Evolutionary conservation across 2,797 vertebrate genomes (phyloP).

Genomic region (Novumbra hubbsi): DNA sequence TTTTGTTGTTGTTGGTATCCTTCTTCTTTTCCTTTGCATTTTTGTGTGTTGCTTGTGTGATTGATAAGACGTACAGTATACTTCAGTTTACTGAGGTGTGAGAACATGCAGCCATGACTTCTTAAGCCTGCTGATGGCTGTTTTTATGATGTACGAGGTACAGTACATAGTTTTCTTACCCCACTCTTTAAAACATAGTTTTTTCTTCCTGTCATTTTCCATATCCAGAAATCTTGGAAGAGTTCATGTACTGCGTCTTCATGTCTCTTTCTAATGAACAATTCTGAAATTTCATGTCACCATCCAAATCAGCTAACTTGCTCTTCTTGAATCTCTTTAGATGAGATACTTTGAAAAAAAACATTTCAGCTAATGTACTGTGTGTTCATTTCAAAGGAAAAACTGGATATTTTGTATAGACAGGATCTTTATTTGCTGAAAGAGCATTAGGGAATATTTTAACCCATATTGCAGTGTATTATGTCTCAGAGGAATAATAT

Average conservation of each 20-base stretch:
- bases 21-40: background rate
- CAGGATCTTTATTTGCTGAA: no score
- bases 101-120: background rate
- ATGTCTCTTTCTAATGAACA: background rate
- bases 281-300: background rate
- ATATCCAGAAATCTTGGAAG: slow-evolving; percentile 5
- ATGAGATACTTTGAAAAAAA: no score
- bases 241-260: background rate
- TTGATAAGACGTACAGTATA: background rate
- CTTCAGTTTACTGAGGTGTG: background rate
- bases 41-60: background rate
- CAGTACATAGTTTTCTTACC: background rate
- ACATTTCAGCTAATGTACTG: background rate
- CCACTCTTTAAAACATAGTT: slow-evolving; percentile 6
- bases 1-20: background rate
- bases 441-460: no score
- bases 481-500: no score
- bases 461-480: no score
- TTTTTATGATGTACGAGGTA: background rate
- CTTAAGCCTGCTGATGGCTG: background rate
- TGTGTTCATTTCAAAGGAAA: background rate
- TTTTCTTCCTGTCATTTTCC: slow-evolving; percentile 38
- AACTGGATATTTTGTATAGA: no score
- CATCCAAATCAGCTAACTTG: background rate
- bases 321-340: background rate